These are phyloP conservation scores for Amphimedon queenslandica DNA, from an alignment of 37 sponge, comb jelly and placozoan genomes.

Conservation along the genomic window DNA sequence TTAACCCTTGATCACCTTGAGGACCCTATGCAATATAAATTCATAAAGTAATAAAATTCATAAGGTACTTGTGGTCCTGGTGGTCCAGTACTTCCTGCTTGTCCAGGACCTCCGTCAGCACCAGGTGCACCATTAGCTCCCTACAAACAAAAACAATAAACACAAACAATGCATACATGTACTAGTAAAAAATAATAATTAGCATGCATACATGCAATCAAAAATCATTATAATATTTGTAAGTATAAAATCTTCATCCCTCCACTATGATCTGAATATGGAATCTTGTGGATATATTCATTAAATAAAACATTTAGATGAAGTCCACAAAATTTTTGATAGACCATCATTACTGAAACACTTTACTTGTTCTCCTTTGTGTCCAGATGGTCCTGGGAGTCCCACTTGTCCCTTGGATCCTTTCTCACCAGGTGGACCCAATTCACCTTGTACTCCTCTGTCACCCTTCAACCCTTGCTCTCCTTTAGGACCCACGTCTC, in stretches of 20 bases:
- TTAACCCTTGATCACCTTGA: conserved; percentile 41
- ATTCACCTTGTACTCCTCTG: conserved; percentile 19
- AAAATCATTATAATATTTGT: no score
- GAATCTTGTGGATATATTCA: no score
- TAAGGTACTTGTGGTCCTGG: conserved; percentile 57
- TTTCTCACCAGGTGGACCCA: conserved; percentile 45
- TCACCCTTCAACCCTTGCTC: not conserved
- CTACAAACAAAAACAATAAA: no score
- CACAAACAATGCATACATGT: no score
- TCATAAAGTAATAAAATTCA: not conserved
- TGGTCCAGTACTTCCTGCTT: conserved; percentile 40
- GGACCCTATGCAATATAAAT: conserved; percentile 23
- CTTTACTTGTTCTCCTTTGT: conserved; percentile 49
- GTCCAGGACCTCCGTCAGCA: conserved; percentile 35
- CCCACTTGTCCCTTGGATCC: conserved; percentile 53
- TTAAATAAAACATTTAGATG: no score
- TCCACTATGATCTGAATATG: no score
- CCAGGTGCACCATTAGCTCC: conserved; percentile 35
- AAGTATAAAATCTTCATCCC: no score
- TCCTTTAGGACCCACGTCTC: conserved; percentile 8
- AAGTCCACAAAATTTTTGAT: not conserved
- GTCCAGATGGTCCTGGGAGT: conserved; percentile 41
- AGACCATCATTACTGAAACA: no score
- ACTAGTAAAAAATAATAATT: not conserved
- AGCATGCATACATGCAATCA: not conserved